phyloP scores from a whole-genome alignment of 2,797 vertebrate genomes.

The Galago senegalensis region DNA sequence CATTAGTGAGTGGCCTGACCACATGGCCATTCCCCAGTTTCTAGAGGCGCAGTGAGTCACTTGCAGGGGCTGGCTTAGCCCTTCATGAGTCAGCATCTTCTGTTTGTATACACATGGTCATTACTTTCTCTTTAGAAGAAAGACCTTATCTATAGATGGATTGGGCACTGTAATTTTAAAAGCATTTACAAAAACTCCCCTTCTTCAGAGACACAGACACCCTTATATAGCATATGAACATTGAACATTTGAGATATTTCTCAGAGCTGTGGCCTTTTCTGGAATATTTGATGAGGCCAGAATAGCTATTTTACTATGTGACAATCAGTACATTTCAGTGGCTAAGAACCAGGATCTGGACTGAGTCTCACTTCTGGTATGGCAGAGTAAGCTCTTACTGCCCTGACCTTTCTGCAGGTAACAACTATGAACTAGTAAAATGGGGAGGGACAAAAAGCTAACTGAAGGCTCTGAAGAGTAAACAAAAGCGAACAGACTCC shows the following conservation, averaged over 20 bases:
- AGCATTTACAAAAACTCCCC: conserved; percentile 8
- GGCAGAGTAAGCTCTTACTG: neutral
- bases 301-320: neutral
- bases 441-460: neutral
- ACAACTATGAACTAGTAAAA: neutral
- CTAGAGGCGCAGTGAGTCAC: conserved; percentile 61
- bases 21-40: neutral
- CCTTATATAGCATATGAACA: neutral
- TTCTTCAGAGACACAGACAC: neutral
- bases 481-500: neutral
- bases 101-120: neutral
- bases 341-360: neutral
- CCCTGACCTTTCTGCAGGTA: neutral
- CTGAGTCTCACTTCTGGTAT: neutral
- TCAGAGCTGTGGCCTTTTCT: neutral
- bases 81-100: conserved; percentile 35
- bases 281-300: neutral
- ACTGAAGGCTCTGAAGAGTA: neutral
- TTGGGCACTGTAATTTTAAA: conserved; percentile 5
- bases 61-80: neutral
- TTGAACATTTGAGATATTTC: neutral
- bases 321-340: neutral
- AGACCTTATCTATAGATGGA: neutral
- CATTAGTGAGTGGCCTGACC: neutral
- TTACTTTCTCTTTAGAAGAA: conserved; percentile 32